Conservation (phyloP, 2,888 invertebrate genomes). For the Ormia ochracea region DNA sequence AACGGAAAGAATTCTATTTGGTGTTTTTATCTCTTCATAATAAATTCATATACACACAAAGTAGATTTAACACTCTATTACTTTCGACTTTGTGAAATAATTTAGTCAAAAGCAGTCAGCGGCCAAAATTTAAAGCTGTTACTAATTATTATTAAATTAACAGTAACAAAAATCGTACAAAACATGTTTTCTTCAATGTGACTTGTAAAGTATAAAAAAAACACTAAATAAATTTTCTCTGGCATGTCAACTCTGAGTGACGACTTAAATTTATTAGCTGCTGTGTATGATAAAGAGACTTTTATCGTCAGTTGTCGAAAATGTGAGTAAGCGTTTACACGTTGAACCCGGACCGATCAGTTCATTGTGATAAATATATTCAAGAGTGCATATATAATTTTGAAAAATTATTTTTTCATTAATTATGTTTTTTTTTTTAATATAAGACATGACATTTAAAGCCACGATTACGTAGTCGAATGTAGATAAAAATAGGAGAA, state of each 20-base stretch:
- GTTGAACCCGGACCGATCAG: conserved; percentile 23
- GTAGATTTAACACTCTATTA: no score
- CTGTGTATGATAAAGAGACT: conserved; percentile 50
- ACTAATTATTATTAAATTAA: no score
- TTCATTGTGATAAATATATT: conserved; percentile 6
- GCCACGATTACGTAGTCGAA: conserved; percentile 55
- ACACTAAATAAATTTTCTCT: conserved; percentile 12
- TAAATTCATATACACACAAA: no score
- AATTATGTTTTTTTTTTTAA: conserved; percentile 39
- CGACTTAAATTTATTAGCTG: conserved; percentile 40
- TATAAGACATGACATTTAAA: conserved; percentile 39
- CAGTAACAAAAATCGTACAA: no score
- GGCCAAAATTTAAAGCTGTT: no score
- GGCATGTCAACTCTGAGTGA: conserved; percentile 47
- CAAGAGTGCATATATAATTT: not conserved
- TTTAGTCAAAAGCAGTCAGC: no score
- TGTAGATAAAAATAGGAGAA: conserved; percentile 18
- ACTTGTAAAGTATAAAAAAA: not conserved
- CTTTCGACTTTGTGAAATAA: no score
- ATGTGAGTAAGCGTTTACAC: conserved; percentile 64
- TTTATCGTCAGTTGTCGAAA: conserved; percentile 62
- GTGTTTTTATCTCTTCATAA: no score
- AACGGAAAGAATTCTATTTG: no score
- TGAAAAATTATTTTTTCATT: conserved; percentile 11
- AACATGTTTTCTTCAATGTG: not conserved